Evolutionary conservation across 2,797 vertebrate genomes (phyloP).

Genomic region (Danio tinwini): DNA sequence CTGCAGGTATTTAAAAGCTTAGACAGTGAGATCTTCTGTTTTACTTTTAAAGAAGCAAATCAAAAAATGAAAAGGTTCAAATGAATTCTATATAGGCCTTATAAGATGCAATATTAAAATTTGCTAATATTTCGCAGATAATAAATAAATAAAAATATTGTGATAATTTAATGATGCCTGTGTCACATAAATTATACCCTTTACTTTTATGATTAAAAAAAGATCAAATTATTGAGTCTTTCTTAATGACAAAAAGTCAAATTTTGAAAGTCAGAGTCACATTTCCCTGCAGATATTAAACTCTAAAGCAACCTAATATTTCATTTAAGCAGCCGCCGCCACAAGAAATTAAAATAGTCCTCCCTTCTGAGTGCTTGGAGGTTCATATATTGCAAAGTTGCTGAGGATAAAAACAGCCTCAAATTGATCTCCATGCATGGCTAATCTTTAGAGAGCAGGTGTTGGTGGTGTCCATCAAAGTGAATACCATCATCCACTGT

Average conservation of each 20-base stretch:
- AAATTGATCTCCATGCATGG: not conserved
- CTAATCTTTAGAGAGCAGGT: slow-evolving; percentile 6
- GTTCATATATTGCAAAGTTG: not conserved
- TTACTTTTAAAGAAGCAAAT: too few species aligned
- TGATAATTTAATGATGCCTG: not conserved
- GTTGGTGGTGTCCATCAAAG: not conserved
- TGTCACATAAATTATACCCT: not conserved
- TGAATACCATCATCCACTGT: slow-evolving; percentile 1
- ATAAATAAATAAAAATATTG: too few species aligned
- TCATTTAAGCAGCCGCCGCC: not conserved
- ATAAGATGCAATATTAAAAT: too few species aligned
- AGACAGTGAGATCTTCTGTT: too few species aligned
- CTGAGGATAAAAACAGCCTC: not conserved
- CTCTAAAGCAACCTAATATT: not conserved
- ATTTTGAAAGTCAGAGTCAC: not conserved
- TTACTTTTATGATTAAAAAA: not conserved
- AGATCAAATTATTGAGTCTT: not conserved
- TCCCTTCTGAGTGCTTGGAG: not conserved
- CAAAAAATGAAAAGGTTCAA: too few species aligned
- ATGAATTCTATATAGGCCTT: too few species aligned
- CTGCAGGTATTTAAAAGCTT: too few species aligned
- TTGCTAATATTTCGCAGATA: too few species aligned
- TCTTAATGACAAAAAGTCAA: not conserved
- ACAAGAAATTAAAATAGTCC: not conserved
- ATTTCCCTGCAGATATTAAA: not conserved